phyloP scores from a whole-genome alignment of 2,797 vertebrate species.

The Aselliscus stoliczkanus region DNA sequence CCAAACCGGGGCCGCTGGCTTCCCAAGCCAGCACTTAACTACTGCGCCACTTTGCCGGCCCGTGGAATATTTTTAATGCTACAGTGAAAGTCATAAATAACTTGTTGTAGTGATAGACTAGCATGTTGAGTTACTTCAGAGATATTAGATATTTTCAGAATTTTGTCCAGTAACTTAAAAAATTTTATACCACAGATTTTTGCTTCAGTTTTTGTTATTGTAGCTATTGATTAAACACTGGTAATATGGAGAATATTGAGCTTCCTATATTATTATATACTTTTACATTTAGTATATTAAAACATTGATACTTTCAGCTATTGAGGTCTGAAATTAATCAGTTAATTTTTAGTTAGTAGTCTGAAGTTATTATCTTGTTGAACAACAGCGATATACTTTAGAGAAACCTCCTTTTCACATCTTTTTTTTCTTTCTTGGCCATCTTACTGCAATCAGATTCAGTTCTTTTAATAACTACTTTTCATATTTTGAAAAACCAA shows the following conservation, averaged over 20 bases:
- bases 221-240: constrained; percentile 16
- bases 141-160: not conserved
- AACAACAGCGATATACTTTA: not conserved
- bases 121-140: constrained; percentile 38
- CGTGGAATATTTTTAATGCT: constrained; percentile 64
- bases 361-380: constrained; percentile 11
- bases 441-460: not conserved
- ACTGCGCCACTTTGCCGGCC: too few species aligned
- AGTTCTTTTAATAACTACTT: constrained; percentile 13
- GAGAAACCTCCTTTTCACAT: not conserved
- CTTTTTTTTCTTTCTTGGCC: not conserved
- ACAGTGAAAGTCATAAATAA: constrained; percentile 53
- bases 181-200: not conserved
- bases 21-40: too few species aligned
- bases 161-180: constrained; percentile 54
- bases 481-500: constrained; percentile 1
- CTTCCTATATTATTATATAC: not conserved
- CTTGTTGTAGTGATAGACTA: constrained; percentile 34
- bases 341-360: constrained; percentile 36
- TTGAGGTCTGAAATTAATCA: not conserved
- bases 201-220: constrained; percentile 48
- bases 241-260: not conserved
- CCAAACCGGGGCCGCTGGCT: too few species aligned
- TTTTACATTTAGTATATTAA: constrained; percentile 33
- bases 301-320: not conserved